Evolutionary conservation across 2,888 invertebrate genomes (phyloP).

Genomic region (Yponomeuta sedellus): DNA sequence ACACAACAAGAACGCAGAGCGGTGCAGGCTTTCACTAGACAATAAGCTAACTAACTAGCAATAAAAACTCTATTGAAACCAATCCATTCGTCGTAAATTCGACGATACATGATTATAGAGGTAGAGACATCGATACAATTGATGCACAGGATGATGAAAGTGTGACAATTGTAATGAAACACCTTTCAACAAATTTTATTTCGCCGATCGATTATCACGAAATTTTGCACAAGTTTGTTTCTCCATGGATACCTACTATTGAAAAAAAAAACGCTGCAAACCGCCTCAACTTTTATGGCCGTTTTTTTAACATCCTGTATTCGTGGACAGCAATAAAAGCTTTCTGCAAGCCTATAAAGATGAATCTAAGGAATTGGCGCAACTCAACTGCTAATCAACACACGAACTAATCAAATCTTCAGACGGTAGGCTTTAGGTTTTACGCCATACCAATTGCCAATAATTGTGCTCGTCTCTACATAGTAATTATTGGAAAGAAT

Average conservation of each 20-base stretch:
- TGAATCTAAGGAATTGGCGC: not conserved
- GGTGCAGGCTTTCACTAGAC: not conserved
- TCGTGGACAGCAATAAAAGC: too few relatives aligned
- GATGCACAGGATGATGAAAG: not conserved
- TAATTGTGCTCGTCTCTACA: not conserved
- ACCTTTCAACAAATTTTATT: not conserved
- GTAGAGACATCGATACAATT: not conserved
- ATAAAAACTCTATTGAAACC: slow-evolving; percentile 8
- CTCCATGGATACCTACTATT: too few relatives aligned
- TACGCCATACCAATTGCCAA: not conserved
- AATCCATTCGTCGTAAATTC: slow-evolving; percentile 5
- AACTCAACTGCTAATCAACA: not conserved
- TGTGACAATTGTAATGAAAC: not conserved
- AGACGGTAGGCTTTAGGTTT: not conserved
- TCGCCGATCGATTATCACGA: too few relatives aligned
- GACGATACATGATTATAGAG: slow-evolving; percentile 1
- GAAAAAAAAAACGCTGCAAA: too few relatives aligned
- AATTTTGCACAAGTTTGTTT: too few relatives aligned
- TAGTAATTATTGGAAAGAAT: not conserved
- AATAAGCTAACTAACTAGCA: slow-evolving; percentile 3
- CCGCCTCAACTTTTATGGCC: too few relatives aligned
- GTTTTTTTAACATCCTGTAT: too few relatives aligned
- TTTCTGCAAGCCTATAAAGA: not conserved
- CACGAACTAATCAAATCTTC: not conserved
- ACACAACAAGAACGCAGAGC: not conserved